phyloP scores from a whole-genome alignment of 1,140 invertebrate genomes.

The Schlechtendalia chinensis region DNA sequence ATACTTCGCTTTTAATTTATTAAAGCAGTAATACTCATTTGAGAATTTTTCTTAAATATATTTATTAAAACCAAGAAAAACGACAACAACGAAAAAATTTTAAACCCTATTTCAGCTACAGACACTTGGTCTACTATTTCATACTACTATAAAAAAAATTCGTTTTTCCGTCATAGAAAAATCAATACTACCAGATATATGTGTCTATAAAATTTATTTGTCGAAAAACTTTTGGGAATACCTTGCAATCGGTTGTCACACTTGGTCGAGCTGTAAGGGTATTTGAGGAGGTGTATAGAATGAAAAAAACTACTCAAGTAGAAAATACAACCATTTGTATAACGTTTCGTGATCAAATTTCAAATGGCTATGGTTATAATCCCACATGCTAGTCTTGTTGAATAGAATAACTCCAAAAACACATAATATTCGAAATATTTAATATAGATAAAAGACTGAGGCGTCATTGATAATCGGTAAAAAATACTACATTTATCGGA shows the following conservation, averaged over 20 bases:
- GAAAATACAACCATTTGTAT: constrained; percentile 38
- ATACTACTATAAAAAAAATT: background rate
- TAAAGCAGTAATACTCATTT: background rate
- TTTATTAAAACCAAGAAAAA: background rate
- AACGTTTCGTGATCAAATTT: constrained; percentile 25
- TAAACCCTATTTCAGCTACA: background rate
- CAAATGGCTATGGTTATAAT: background rate
- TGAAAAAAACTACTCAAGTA: constrained; percentile 27
- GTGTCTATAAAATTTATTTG: constrained; percentile 5
- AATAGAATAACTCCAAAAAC: background rate
- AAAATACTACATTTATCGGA: no score
- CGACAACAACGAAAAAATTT: background rate
- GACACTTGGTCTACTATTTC: background rate
- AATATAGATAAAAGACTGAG: no score
- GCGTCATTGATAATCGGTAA: no score
- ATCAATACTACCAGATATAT: constrained; percentile 3
- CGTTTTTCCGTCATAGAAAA: background rate
- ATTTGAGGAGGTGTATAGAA: constrained; percentile 22
- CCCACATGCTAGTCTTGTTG: background rate
- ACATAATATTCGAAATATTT: no score
- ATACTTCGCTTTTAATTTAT: background rate
- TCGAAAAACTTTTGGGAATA: constrained; percentile 29
- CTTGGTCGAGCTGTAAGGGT: constrained; percentile 15
- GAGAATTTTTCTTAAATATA: background rate
- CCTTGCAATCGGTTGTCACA: constrained; percentile 19